Evolutionary conservation across 2,797 vertebrate genomes (phyloP).

Genomic region (Rhodeus uyekii): DNA sequence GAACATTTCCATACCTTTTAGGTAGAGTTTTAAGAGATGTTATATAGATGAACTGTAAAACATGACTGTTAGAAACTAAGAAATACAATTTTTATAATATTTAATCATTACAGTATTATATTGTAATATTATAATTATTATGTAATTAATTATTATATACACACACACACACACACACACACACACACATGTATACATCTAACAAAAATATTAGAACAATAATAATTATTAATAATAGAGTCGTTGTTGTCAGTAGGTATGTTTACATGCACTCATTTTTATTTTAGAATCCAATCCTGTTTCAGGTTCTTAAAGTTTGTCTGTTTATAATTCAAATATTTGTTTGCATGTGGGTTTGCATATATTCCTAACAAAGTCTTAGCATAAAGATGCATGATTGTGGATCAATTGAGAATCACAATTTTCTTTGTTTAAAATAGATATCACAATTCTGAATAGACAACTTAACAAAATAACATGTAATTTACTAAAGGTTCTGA

Average conservation of each 20-base stretch:
- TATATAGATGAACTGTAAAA: background rate
- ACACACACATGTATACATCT: too few species aligned
- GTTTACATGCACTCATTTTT: background rate
- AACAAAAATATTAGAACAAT: too few species aligned
- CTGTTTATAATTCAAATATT: background rate
- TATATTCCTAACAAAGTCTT: background rate
- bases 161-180: too few species aligned
- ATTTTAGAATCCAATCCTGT: background rate
- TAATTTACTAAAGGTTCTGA: too few species aligned
- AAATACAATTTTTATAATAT: background rate
- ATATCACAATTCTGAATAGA: too few species aligned
- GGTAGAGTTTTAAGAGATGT: background rate
- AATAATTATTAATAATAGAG: background rate
- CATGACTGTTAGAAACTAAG: background rate
- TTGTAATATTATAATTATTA: background rate
- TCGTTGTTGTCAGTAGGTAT: background rate
- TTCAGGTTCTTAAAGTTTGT: background rate
- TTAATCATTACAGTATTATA: background rate
- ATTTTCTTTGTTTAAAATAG: too few species aligned
- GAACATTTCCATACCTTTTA: conserved; percentile 23
- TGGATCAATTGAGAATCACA: too few species aligned
- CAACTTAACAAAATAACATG: too few species aligned
- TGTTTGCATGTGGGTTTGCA: too few species aligned
- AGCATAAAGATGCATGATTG: too few species aligned
- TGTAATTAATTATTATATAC: too few species aligned